Base-by-base conservation (phyloP, 2,888 invertebrate genomes). In the Mayetiola destructor region DNA sequence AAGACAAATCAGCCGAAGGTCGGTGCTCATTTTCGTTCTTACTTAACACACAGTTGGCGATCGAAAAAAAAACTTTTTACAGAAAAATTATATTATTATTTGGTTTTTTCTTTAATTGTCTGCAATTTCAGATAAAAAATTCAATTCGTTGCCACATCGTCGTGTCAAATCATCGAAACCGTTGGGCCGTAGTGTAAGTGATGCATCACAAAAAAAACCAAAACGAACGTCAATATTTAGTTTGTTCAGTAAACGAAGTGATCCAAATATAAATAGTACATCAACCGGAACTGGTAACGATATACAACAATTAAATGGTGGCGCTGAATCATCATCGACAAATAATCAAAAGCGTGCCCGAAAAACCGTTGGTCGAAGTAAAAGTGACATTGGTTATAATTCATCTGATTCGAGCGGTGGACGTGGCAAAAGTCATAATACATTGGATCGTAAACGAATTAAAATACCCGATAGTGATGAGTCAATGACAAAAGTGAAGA, bases 221-320 rank as follows among this genome's bases (percentile, higher is more conserved):
- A 79, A 80, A 67, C 74, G 80, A 65, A 78, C 79, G 16, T 80
- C 83, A 1, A 74, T 84, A n/a, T 81, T 83, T 59, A 82, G 79
- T 37, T 68, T 84, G 5, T 84, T 84, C 62, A 69, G 69, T 61
- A 77, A 81, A 64, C 78, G 77, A 67, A 74, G 77, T 56, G 80
- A 81, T 63, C 69, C 74, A 61, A 76, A 68, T 62, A 74, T 75
- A 62, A 75, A 72, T 60, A 68, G 68, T 18, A 59, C 54, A n/a
- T 42, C 52, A 36, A 36, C 12, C 12, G 18, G 18, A 40, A 23
- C n/a, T 16, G 37, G 18, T 30, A 16, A 30, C 14, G 23, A 37
- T 37, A 32, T 32, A 18, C 37, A 54, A 32, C 16, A 37, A 18
- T 35, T 68, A 18, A 73, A 77, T 18, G 76, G 16, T 27, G 18